Evolutionary conservation across 2,797 vertebrate genomes (phyloP).

Genomic region (Delichon dasypus): DNA sequence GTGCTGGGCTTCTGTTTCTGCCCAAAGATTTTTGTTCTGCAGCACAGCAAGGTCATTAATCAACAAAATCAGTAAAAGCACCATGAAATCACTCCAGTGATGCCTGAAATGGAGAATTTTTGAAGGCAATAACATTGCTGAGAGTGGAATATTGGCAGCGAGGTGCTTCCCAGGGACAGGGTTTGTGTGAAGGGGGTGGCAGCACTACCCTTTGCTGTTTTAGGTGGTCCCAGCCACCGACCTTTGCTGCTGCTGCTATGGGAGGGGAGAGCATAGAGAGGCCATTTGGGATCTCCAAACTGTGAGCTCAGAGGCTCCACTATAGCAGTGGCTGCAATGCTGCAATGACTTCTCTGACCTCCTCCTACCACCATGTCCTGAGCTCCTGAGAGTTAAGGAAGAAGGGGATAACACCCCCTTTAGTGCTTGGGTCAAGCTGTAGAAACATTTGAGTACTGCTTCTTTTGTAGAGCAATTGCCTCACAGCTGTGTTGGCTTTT

Average conservation of each 20-base stretch:
- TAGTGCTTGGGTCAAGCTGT: background rate
- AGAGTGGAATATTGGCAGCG: background rate
- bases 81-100: background rate
- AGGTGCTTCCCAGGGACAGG: background rate
- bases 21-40: background rate
- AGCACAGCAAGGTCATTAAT: background rate
- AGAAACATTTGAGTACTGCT: background rate
- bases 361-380: background rate
- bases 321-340: accelerated
- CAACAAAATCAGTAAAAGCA: background rate
- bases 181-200: background rate
- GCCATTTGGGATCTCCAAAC: background rate
- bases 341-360: background rate
- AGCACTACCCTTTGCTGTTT: background rate
- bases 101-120: background rate
- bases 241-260: background rate
- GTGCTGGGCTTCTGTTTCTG: background rate
- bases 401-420: accelerated
- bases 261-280: accelerated
- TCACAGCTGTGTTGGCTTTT: no score
- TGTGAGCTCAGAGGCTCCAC: background rate
- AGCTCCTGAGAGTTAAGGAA: background rate
- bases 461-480: background rate
- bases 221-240: accelerated
- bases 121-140: background rate